Evolutionary conservation across 2,888 invertebrate species (phyloP).

Genomic region (Stratiomys singularior): DNA sequence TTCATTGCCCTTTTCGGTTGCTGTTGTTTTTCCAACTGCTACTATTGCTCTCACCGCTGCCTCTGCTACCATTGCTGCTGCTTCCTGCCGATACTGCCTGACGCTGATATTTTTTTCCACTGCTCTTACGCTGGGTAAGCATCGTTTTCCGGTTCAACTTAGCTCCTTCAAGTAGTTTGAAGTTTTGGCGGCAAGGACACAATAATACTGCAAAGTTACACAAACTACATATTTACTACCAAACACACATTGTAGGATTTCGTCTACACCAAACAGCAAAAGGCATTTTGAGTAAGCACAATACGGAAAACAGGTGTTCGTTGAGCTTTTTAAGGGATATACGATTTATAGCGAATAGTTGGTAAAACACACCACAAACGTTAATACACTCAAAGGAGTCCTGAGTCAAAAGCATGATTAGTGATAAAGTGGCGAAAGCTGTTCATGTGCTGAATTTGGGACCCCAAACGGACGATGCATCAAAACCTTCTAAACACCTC

Average conservation of each 20-base stretch:
- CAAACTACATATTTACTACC: conserved; percentile 38
- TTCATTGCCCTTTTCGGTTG: conserved; percentile 41
- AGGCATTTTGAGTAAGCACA: neutral
- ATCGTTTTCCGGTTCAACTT: conserved; percentile 24
- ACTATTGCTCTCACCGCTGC: too few species aligned
- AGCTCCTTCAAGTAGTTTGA: conserved; percentile 27
- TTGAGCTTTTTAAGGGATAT: too few species aligned
- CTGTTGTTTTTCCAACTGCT: conserved; percentile 12
- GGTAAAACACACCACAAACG: too few species aligned
- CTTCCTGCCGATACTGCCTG: conserved; percentile 10
- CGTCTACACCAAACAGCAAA: conserved; percentile 6
- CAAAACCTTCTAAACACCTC: too few species aligned
- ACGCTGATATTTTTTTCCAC: conserved; percentile 20
- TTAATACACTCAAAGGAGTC: too few species aligned
- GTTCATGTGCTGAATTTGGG: too few species aligned
- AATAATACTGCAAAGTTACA: conserved; percentile 22
- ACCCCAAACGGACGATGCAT: too few species aligned
- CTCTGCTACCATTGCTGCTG: too few species aligned
- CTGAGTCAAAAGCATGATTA: too few species aligned
- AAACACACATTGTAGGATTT: conserved; percentile 2
- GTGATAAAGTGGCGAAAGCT: too few species aligned
- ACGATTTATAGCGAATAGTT: too few species aligned
- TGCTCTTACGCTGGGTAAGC: conserved; percentile 19
- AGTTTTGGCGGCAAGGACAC: conserved; percentile 27
- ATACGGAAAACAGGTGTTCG: too few species aligned